Evolutionary conservation across 2,113 vertebrate species (phyloP).

Genomic region (Henicopernis longicauda): DNA sequence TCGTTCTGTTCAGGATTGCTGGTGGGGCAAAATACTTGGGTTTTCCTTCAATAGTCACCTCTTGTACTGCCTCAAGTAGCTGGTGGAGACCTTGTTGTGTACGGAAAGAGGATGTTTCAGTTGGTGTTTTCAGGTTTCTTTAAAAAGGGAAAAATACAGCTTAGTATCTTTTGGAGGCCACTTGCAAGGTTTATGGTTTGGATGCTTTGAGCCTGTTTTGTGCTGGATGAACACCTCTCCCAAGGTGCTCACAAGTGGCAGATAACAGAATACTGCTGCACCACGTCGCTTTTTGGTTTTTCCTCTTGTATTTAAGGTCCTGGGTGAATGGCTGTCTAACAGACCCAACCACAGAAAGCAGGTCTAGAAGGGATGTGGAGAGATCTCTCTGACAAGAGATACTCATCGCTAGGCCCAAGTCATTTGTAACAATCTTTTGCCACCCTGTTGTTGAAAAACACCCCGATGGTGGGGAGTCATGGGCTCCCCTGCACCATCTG

Average conservation of each 20-base stretch:
- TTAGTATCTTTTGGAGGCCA: rapidly evolving
- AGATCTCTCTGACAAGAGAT: neutral
- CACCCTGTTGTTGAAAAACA: neutral
- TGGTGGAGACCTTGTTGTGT: neutral
- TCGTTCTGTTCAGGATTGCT: neutral
- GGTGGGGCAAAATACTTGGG: too few species aligned
- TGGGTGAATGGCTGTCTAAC: neutral
- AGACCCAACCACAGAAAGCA: neutral
- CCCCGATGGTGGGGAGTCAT: rapidly evolving
- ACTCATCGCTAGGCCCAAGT: rapidly evolving
- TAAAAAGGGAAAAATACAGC: rapidly evolving
- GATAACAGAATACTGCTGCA: neutral
- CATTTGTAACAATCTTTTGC: neutral
- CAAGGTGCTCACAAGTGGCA: rapidly evolving
- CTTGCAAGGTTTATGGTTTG: neutral
- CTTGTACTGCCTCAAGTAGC: neutral
- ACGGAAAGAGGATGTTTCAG: neutral
- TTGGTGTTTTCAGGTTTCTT: neutral
- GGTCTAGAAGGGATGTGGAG: neutral
- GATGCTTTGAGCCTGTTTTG: neutral
- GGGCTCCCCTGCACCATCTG: rapidly evolving
- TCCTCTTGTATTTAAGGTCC: neutral
- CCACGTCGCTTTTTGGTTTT: rapidly evolving
- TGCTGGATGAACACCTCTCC: neutral
- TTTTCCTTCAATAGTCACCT: neutral